Evolutionary conservation across 2,797 vertebrate genomes (phyloP).

Genomic region (Amazonetta brasiliensis): DNA sequence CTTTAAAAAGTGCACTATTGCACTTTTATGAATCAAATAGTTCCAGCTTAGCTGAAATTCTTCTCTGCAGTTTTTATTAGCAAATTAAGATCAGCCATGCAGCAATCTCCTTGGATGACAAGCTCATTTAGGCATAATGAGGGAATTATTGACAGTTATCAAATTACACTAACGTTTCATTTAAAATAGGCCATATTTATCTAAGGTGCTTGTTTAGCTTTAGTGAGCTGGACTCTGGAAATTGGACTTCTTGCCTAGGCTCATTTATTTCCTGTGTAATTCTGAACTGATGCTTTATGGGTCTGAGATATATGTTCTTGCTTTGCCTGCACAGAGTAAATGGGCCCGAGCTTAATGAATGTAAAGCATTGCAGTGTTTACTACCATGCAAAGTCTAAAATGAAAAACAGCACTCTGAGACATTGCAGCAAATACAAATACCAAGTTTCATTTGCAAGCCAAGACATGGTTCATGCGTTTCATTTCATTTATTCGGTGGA

Average conservation of each 20-base stretch:
- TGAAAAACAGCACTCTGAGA: conserved; percentile 72
- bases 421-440: conserved; percentile 73
- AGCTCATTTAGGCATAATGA: conserved; percentile 68
- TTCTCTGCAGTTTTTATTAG: conserved; percentile 62
- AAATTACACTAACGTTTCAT: conserved; percentile 66
- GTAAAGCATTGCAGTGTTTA: conserved; percentile 76
- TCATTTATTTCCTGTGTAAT: conserved; percentile 78
- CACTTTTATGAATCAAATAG: conserved; percentile 49
- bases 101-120: conserved; percentile 57
- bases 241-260: conserved; percentile 69
- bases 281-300: conserved; percentile 75
- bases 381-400: conserved; percentile 70
- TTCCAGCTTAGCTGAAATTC: conserved; percentile 50
- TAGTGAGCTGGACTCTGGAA: conserved; percentile 64
- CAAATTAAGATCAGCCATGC: conserved; percentile 60
- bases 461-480: conserved; percentile 74
- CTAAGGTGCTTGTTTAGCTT: conserved; percentile 49
- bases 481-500: conserved; percentile 58
- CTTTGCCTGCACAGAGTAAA: conserved; percentile 76
- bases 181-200: conserved; percentile 65
- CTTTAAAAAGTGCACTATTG: conserved; percentile 46
- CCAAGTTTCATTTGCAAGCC: conserved; percentile 74
- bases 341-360: conserved; percentile 77
- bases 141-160: conserved; percentile 69
- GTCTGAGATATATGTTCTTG: conserved; percentile 66